A percentile compares a stretch with the other conserved stretches of the same genome.
These are phyloP conservation scores for Diadromus collaris DNA, from an alignment of 2,888 invertebrate species.

Conservation along the genomic window DNA sequence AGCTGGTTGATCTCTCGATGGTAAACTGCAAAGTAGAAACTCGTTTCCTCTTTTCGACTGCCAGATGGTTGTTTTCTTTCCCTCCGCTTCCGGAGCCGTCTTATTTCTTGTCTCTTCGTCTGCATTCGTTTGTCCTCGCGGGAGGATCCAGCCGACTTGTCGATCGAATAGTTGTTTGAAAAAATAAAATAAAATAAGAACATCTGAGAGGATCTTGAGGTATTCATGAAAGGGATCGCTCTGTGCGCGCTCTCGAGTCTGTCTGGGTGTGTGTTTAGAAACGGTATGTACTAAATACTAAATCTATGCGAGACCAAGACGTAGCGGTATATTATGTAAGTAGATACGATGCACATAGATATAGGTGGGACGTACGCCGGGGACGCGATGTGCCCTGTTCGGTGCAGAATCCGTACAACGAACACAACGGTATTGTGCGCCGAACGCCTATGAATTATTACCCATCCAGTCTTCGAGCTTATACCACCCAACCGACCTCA, in stretches of 20 bases:
- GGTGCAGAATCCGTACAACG: constrained; percentile 77
- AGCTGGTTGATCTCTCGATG: neutral
- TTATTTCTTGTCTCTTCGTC: neutral
- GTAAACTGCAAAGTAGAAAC: constrained; percentile 45
- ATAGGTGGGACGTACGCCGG: constrained; percentile 37
- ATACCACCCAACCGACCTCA: constrained; percentile 50
- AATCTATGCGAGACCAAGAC: constrained; percentile 40
- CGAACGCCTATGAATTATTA: constrained; percentile 77
- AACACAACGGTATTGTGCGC: constrained; percentile 78
- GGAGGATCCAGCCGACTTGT: constrained; percentile 30
- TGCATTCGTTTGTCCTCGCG: constrained; percentile 28
- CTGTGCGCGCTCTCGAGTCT: neutral
- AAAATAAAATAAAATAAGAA: too few species aligned
- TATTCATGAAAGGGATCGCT: constrained; percentile 44
- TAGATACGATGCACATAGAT: constrained; percentile 26
- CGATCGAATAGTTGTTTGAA: constrained; percentile 35
- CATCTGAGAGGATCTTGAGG: constrained; percentile 46
- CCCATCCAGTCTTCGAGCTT: constrained; percentile 72
- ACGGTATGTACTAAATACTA: constrained; percentile 33
- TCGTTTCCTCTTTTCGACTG: constrained; percentile 38
- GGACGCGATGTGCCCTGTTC: constrained; percentile 72
- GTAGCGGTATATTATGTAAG: constrained; percentile 40
- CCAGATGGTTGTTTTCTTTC: constrained; percentile 4
- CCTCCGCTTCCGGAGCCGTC: neutral
- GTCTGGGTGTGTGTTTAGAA: neutral